Evolutionary conservation across 2,797 vertebrate genomes (phyloP).

Genomic region (Sarcoramphus papa): DNA sequence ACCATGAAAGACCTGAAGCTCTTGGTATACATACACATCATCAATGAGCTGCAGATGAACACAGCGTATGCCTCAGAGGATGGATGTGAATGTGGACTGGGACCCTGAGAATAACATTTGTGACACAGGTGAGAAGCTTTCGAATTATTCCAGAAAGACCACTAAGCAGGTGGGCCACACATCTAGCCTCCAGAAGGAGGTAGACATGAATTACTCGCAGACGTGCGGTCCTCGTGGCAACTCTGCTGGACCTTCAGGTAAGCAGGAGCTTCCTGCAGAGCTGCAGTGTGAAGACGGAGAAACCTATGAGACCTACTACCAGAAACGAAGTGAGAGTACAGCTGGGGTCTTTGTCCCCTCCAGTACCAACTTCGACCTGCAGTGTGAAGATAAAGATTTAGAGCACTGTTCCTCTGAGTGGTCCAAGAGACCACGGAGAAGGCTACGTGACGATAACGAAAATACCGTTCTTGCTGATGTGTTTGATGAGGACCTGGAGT

Average conservation of each 20-base stretch:
- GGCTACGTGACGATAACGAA: accelerated
- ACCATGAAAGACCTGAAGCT: background rate
- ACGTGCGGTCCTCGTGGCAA: background rate
- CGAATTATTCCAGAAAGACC: background rate
- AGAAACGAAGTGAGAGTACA: background rate
- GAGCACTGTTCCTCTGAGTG: background rate
- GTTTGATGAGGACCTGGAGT: background rate
- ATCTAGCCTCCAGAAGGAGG: background rate
- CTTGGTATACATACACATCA: background rate
- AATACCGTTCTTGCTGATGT: background rate
- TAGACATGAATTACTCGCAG: background rate
- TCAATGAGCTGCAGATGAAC: background rate
- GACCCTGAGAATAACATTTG: background rate
- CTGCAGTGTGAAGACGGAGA: background rate
- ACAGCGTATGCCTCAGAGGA: background rate
- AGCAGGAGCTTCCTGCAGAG: background rate
- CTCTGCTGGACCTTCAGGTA: background rate
- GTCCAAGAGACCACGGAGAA: background rate
- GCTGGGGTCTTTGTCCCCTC: background rate
- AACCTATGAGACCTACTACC: background rate
- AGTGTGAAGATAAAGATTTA: background rate
- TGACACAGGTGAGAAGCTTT: background rate
- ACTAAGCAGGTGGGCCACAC: background rate
- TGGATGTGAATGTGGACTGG: background rate
- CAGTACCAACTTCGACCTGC: background rate